phyloP scores from a whole-genome alignment of 2,888 invertebrate genomes.

The Stegana nigrithorax region DNA sequence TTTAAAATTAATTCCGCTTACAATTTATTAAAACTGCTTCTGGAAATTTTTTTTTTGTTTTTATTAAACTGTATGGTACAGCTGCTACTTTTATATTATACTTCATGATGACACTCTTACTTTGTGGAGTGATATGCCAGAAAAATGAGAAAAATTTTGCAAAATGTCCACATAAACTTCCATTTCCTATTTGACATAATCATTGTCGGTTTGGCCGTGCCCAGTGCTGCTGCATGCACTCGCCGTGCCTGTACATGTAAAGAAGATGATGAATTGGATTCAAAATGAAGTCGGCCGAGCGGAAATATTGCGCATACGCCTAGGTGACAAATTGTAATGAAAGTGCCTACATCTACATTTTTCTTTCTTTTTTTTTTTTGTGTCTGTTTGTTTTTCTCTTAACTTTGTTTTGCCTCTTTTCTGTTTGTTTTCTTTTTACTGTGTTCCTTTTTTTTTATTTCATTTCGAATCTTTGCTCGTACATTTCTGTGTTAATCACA shows the following conservation, averaged over 20 bases:
- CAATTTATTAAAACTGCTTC: conserved; percentile 17
- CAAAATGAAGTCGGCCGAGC: conserved; percentile 27
- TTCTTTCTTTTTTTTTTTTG: background rate
- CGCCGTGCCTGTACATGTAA: no score
- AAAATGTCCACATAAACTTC: no score
- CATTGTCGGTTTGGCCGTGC: no score
- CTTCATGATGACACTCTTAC: no score
- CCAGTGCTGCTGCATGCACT: background rate
- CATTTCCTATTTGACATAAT: no score
- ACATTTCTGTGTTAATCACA: no score
- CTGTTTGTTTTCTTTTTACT: no score
- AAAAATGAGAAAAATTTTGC: no score
- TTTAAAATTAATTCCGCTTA: conserved; percentile 6
- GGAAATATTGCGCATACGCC: conserved; percentile 39
- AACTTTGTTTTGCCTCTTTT: background rate
- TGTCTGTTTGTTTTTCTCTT: background rate
- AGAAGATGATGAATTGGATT: conserved; percentile 15
- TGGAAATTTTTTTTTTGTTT: background rate
- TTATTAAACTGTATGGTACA: background rate
- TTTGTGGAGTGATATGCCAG: no score
- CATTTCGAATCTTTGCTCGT: no score
- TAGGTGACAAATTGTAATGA: conserved; percentile 39
- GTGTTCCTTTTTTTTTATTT: background rate
- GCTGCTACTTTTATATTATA: no score
- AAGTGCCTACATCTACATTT: background rate